These are phyloP conservation scores for Argyresthia albistria DNA, from an alignment of 2,888 invertebrate species.

Conservation along the genomic window DNA sequence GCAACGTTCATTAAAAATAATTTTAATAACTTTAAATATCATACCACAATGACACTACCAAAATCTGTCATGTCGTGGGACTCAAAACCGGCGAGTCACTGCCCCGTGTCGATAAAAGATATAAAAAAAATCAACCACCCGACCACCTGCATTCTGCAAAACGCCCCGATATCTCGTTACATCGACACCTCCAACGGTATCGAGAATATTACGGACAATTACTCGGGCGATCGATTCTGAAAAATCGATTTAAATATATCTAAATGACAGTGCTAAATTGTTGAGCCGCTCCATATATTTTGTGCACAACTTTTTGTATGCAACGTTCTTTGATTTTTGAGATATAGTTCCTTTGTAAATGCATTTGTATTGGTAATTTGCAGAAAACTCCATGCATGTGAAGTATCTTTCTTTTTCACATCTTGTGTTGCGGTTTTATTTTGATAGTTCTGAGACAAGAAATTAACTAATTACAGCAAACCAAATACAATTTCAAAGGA, in stretches of 20 bases:
- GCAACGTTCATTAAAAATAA: too few relatives aligned
- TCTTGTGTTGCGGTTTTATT: too few relatives aligned
- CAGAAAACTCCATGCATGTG: too few relatives aligned
- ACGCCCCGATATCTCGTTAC: conserved; percentile 44
- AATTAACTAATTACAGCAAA: too few relatives aligned
- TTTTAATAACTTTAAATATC: neutral
- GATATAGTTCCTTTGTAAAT: neutral
- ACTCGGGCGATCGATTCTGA: conserved; percentile 39
- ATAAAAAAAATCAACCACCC: neutral
- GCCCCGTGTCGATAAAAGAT: neutral
- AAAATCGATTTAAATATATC: conserved; percentile 31
- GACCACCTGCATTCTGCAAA: conserved; percentile 3
- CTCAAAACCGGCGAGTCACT: conserved; percentile 32
- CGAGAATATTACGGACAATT: conserved; percentile 49
- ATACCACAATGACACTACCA: neutral
- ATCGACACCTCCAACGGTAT: conserved; percentile 46
- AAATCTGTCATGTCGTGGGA: conserved; percentile 22
- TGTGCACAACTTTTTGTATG: conserved; percentile 10
- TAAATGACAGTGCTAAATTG: conserved; percentile 23
- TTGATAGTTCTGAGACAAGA: too few relatives aligned
- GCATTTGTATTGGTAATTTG: neutral
- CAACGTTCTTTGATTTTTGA: neutral
- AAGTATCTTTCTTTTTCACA: too few relatives aligned
- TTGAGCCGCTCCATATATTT: conserved; percentile 16
- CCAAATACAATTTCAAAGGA: too few relatives aligned